Base-by-base conservation (phyloP, 2,888 invertebrate genomes). In the Caprella mutica region DNA sequence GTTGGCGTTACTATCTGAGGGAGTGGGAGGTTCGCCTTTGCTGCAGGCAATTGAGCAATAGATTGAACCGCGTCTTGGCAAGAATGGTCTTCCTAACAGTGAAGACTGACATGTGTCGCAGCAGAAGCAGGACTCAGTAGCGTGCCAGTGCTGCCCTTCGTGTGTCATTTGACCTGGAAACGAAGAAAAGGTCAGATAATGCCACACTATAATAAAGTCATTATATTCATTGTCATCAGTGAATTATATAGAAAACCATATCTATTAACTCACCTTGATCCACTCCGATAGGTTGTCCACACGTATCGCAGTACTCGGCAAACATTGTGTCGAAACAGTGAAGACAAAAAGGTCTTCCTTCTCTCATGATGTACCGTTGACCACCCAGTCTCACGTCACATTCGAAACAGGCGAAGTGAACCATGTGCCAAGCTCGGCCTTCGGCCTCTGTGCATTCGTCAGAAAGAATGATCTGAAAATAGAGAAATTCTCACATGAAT, bases 391-490 rank as follows among this genome's bases (percentile, higher is more conserved):
- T 86, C 55, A 84, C 80, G 71, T 91, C 85, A 77, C 97, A 97
- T 73, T 94, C 92, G 63, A 88, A 85, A 72, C 97, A 98, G n/a
- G 91, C 89, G 72, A 98, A 98, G 75, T 98, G 97, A 70, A 90
- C 87, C 91, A 97, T 94, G 76, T 97, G 97, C 96, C 96, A 98
- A 52, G 94, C 94, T 66, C 92, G 80, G 12, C 96, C 96, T 73
- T 98, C 97, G 0, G 97, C 97, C 75, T 98, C 97, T n/a, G 97
- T 97, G 77, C 97, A 98, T 76, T 98, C 97, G 75, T 97, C 96
- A 8, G 96, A 92, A 66, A 97, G 82, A 70, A 97, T 97, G 67
- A 97, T 91, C 90, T 93, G 80, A 42, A 17, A 27, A 27, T 17
- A 29, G 21, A 48, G 4, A 2, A 6, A 40, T 14, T n/a, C 14